A percentile compares a stretch with the other conserved stretches of the same genome.
Conservation (phyloP, 2,888 invertebrate genomes). For the Drosophila nigritarsus region DNA sequence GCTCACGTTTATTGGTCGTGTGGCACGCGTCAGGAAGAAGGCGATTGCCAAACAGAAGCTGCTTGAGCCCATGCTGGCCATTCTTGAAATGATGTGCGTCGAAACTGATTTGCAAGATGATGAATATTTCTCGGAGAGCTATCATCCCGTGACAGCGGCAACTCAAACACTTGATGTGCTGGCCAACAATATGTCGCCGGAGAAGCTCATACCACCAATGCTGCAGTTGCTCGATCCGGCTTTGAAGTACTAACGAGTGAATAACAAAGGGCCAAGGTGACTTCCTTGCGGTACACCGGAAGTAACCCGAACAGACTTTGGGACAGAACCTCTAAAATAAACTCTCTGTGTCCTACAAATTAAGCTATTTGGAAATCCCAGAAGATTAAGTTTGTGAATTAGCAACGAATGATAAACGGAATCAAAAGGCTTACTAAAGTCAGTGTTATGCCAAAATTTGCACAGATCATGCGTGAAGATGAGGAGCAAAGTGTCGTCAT, state of each 20-base stretch:
- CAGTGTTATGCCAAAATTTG: slow-evolving; percentile 88
- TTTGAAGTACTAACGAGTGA: slow-evolving; percentile 73
- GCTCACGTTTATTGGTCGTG: slow-evolving; percentile 88
- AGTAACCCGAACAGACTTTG: too few relatives aligned
- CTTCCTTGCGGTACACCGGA: too few relatives aligned
- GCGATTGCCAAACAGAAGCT: slow-evolving; percentile 89
- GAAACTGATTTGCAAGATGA: slow-evolving; percentile 88
- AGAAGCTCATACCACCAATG: slow-evolving; percentile 90
- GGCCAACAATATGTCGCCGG: slow-evolving; percentile 91
- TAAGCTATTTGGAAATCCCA: too few relatives aligned
- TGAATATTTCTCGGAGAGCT: slow-evolving; percentile 88
- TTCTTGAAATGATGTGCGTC: slow-evolving; percentile 89
- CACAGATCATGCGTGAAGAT: slow-evolving; percentile 87
- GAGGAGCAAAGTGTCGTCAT: too few relatives aligned
- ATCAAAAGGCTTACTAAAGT: too few relatives aligned
- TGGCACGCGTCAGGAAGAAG: slow-evolving; percentile 90
- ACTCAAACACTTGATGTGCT: slow-evolving; percentile 91
- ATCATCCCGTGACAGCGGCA: slow-evolving; percentile 89
- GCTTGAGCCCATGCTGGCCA: slow-evolving; percentile 88
- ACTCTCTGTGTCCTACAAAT: too few relatives aligned
- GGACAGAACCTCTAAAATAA: too few relatives aligned
- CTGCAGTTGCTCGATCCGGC: slow-evolving; percentile 89
- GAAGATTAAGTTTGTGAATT: too few relatives aligned
- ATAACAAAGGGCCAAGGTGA: too few relatives aligned
- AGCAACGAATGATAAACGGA: too few relatives aligned